Base-by-base conservation (phyloP, 2,113 vertebrate genomes). In the Stictonetta naevosa region DNA sequence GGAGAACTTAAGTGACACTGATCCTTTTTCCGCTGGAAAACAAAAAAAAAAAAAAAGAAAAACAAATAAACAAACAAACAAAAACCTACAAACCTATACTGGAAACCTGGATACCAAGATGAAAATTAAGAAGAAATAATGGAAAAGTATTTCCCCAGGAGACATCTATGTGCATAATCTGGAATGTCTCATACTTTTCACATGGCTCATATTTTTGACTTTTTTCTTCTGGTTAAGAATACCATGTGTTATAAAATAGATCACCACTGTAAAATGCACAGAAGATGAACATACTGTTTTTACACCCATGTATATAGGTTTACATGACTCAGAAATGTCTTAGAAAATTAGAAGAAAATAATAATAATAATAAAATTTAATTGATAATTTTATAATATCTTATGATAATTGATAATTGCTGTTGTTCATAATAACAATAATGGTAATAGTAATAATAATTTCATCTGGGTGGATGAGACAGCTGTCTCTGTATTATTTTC, bases 71-170 rank as follows among this genome's bases (percentile, higher is more conserved):
- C n/a, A n/a, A n/a, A n/a, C n/a, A n/a, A n/a, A n/a, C n/a, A n/a
- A n/a, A n/a, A n/a, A n/a, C n/a, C n/a, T 10, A 38, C 38, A 38
- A 38, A 2, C 3, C 23, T 59, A n/a, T 4, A 25, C 0, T 63
- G 1, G 19, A 63, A 82, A 10, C 16, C n/a, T 63, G 56, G 25
- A 19, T 31, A 83, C 0, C 14, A 63, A 58, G 12, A 46, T 11
- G 7, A 78, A 59, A 79, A 79, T 13, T n/a, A 75, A 26, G 10
- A 60, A 6, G 6, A 22, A 1, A 64, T 6, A 77, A 59, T 2
- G 44, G 28, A 90, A 58, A 77, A 4, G 1, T 2, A 33, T 68
- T 64, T 93, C 33, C 28, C 3, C 6, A 12, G n/a, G n/a, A 0
- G 10, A n/a, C 8, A 72, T 66, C 8, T 60, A 4, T 23, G 2